Evolutionary conservation across 2,113 vertebrate species (phyloP).

Genomic region (Balaeniceps rex): DNA sequence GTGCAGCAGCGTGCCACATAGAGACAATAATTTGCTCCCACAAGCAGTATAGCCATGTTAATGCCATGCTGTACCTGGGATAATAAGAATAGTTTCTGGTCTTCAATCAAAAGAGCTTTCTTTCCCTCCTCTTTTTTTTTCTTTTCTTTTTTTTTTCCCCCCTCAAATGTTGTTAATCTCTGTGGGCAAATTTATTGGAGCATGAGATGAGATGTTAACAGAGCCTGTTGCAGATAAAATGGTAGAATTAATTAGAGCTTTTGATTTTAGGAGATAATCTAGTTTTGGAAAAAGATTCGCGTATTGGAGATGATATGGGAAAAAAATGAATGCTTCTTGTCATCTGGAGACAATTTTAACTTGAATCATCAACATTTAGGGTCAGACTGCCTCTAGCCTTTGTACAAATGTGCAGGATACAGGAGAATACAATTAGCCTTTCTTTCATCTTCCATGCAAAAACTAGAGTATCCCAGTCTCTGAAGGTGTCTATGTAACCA

Average conservation of each 20-base stretch:
- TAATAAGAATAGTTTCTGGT: not conserved
- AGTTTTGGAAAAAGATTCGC: constrained; percentile 3
- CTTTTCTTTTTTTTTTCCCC: not conserved
- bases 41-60: not conserved
- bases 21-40: not conserved
- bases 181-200: constrained; percentile 58
- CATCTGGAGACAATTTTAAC: not conserved
- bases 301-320: not conserved
- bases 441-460: not conserved
- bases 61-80: not conserved
- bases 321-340: not conserved
- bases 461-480: not conserved
- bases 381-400: not conserved
- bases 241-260: constrained; percentile 53
- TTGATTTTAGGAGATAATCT: constrained; percentile 36
- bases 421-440: not conserved
- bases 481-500: not conserved
- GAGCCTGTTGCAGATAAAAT: constrained; percentile 21
- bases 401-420: not conserved
- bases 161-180: constrained; percentile 14
- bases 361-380: constrained; percentile 1
- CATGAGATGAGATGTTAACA: constrained; percentile 55
- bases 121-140: not conserved
- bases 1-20: not conserved
- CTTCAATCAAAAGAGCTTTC: not conserved